Base-by-base conservation (phyloP, 2,797 vertebrate species). In the Etheostoma nigrum region DNA sequence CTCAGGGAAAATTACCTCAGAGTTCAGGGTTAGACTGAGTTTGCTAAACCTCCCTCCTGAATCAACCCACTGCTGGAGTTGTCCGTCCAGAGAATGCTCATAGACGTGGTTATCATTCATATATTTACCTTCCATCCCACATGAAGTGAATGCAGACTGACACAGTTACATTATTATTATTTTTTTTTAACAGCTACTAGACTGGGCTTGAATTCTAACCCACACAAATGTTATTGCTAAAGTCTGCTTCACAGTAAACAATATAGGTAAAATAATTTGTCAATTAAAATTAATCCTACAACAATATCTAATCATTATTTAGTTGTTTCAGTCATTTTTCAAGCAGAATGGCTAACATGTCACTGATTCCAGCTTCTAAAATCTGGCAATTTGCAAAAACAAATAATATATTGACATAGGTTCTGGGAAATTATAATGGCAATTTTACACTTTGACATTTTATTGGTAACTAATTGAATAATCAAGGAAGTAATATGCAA, bases 341-440 rank as follows among this genome's bases (percentile, higher is more conserved):
- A 33, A 23, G 11, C 21, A 14, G 27, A 51, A 23, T 45, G 36
- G n/a, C 30, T 15, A 25, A 49, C 52, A 25, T 33, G 3, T 36
- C 19, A 48, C 27, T n/a, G 2, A 12, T 44, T 67, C 4, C 6
- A 47, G 30, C 55, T 51, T 51, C 6, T 60, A 4, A 59, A 40
- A 36, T 68, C 13, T 33, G 52, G 10, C 15, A 10, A 21, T 48
- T 69, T 58, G 5, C 67, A 44, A 42, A 61, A 44, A 70, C 30
- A 15, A 40, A 45, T 30, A 1, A 69, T 70, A 2, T 40, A 2
- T 40, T 40, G 36, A 40, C 36, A 40, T 25, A 15, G 30, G 30
- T 11, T 30, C 19, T 68, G 42, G 47, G 13, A 49, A n/a, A 57
- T 57, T 21, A 15, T n/a, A n/a, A 57, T 11, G 18, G 12, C 6